Percentiles rank a stretch among this genome's conserved stretches.
Conservation (phyloP, 2,888 invertebrate species). For the Lamellibrachia satsuma region DNA sequence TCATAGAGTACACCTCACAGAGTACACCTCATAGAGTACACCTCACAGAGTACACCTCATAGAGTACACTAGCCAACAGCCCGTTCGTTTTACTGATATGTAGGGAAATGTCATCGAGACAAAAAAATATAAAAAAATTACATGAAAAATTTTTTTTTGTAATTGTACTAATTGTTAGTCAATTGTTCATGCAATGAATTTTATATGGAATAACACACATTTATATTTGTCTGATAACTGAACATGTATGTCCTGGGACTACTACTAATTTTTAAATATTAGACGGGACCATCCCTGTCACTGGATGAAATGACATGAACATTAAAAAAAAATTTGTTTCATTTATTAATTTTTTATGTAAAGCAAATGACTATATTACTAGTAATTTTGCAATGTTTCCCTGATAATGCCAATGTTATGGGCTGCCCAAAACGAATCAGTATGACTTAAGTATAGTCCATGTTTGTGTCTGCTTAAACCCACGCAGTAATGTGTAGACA, state of each 20-base stretch:
- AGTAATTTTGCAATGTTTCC: background rate
- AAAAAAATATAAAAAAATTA: background rate
- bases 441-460: background rate
- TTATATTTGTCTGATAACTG: background rate
- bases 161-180: background rate
- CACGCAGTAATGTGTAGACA: background rate
- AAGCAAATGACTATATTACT: background rate
- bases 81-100: background rate
- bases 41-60: background rate
- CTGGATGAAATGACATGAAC: background rate
- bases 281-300: background rate
- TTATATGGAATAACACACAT: background rate
- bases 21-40: too few relatives aligned
- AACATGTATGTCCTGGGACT: background rate
- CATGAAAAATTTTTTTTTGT: background rate
- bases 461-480: background rate
- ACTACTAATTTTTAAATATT: background rate
- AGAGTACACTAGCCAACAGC: background rate
- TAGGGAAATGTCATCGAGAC: background rate
- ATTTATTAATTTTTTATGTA: background rate
- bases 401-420: background rate
- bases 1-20: too few relatives aligned
- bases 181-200: background rate
- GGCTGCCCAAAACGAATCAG: too few relatives aligned
- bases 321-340: background rate